Base-by-base conservation (phyloP, 23 tunicate species). In the Corella eumyota region DNA sequence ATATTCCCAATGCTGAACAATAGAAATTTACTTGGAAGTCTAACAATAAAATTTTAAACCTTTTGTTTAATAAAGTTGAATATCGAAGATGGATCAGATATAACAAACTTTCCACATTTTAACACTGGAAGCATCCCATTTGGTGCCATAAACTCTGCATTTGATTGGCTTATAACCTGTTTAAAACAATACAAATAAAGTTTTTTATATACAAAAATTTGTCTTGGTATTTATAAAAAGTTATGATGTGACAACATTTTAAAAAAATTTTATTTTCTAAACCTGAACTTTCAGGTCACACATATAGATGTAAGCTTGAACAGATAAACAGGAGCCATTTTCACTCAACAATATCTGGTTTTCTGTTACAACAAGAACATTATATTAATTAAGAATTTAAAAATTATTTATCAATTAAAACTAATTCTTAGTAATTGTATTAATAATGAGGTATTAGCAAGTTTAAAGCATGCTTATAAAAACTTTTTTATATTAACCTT, bases 141-240 rank as follows among this genome's bases (percentile, higher is more conserved):
- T 11, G 86, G 95, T 3, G 86, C 30, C 68, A 86, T 86, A 50
- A 65, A 66, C 55, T 86, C 95, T 27, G 86, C 80, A 71, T 86
- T 86, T 25, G 53, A 31, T 23, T 28, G 34, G 13, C 51, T 20
- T 1, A 59, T 50, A 23, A 83, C 77, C 93, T 83, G 31, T 11
- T 34, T 17, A n/a, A 2, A 30, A 26, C 32, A 40, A 40, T 9
- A 11, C 48, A 9, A n/a, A n/a, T n/a, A n/a, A n/a, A n/a, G n/a
- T n/a, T n/a, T n/a, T n/a, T n/a, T n/a, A 15, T 40, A 40, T 40
- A 15, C 13, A 40, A 40, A 11, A 11, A 11, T 15, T 15, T 40
- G 13, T 67, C 59, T 31, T 32, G 0, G 50, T 30, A 23, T 6
- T 0, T 13, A n/a, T 33, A 15, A 13, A 31, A 20, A 22, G 50